Base-by-base conservation (phyloP, 2,113 vertebrate species). In the Calidris pugnax region DNA sequence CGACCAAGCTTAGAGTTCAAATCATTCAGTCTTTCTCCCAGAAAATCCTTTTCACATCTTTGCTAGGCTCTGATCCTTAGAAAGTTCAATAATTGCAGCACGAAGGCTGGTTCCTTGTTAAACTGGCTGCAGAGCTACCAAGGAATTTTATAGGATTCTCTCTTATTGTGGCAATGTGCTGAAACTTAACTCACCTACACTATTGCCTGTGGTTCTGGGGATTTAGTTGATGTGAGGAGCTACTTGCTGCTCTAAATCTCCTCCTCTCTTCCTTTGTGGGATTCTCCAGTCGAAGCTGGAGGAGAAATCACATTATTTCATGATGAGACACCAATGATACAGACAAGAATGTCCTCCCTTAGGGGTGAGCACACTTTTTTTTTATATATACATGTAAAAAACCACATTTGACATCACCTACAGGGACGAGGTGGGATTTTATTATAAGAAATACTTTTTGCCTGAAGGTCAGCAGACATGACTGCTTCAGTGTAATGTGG, bases 361-460 rank as follows among this genome's bases (percentile, higher is more conserved):
- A 1, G 26, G 18, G 2, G 9, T 43, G 3, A 85, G 47, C 7
- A 75, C 19, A 12, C 28, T 20, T 62, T 15, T 47, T 35, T 30
- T 66, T 4, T 32, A 43, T 4, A 43, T 4, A 47, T 77, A 35
- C 6, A n/a, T 0, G 2, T 41, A 39, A 53, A 82, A 82, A 87
- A 6, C 39, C 13, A 51, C 0, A 0, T 6, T 64, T 62, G 45
- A 85, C 17, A 15, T 9, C 2, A 1, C 30, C 23, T 51, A 35
- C 43, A 39, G 39, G 35, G 23, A 60, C 35, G 18, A 83, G 35
- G 30, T 48, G 32, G 33, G 43, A 66, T 68, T 95, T 76, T 62
- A 50, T 41, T 27, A 0, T 6, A 73, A n/a, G 43, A 86, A 89
- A 56, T 51, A 57, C 41, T 59, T 94, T 67, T 48, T 80, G 28